Base-by-base conservation (phyloP, 2,888 invertebrate genomes). In the Maniola hyperantus region DNA sequence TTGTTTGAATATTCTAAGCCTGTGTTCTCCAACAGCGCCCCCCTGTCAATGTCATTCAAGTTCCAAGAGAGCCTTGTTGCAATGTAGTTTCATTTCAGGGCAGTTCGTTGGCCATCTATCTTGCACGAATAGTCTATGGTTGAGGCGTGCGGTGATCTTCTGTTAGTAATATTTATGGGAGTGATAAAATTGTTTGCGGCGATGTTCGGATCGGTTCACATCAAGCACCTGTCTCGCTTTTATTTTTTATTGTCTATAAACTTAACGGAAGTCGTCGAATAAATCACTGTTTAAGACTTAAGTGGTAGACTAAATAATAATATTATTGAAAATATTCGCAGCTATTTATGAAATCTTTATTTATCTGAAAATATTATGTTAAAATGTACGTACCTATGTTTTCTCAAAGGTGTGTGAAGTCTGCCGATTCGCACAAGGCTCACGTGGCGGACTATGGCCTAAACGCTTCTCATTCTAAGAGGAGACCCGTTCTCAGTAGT, bases 151-250 rank as follows among this genome's bases (percentile, higher is more conserved):
- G 79, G 78, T 80, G 79, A 81, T 81, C 83, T 81, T 78, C 75
- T 75, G 81, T 83, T 81, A 76, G 79, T 84, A 83, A 82, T 88
- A 89, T 91, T 91, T 91, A 91, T 84, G 85, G 79, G 77, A 72
- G 85, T 83, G 84, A 90, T 92, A 91, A 91, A 91, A 90, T 82
- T 87, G 91, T 89, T 85, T 86, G 90, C 87, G 91, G 91, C 82
- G 77, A 72, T 87, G 89, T 85, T 81, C 80, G 73, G 73, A 83
- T 83, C 79, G 80, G 76, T 80, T 82, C 80, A 83, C 83, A 82
- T 83, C 76, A 83, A 84, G 87, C 88, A 87, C 87, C 88, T 87
- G 86, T 84, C 85, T 74, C 76, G 79, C 77, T 81, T 46, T 79
- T 78, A 79, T 79, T 80, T 80, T 57, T 81, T 81, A 80, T 80